Conservation (phyloP, 92 coral and sea anemone genomes). For the Phymanthus crucifer region DNA sequence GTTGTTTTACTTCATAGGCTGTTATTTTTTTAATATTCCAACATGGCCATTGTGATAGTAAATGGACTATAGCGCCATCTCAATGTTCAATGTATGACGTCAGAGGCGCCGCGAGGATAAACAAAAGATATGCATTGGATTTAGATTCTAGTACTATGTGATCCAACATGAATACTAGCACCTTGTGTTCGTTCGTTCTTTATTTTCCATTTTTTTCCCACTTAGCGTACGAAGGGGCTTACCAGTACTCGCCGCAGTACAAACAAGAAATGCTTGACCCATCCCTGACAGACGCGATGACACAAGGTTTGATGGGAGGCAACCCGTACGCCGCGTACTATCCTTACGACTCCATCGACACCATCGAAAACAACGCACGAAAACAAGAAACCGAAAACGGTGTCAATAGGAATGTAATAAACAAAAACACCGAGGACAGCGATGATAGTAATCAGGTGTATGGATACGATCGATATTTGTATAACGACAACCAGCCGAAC, state of each 20-base stretch:
- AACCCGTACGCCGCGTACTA: constrained; percentile 24
- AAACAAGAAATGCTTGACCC: constrained; percentile 47
- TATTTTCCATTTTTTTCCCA: too few relatives aligned
- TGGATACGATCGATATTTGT: constrained; percentile 74
- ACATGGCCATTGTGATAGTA: too few relatives aligned
- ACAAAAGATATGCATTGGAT: too few relatives aligned
- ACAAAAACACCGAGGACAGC: constrained; percentile 20
- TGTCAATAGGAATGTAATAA: constrained; percentile 24
- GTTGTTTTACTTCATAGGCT: too few relatives aligned
- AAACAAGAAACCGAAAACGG: neutral
- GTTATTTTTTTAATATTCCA: too few relatives aligned
- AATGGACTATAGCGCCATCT: too few relatives aligned
- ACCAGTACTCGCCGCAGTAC: constrained; percentile 11
- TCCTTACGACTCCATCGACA: constrained; percentile 28
- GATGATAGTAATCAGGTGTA: constrained; percentile 65
- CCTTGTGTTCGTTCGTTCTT: too few relatives aligned
- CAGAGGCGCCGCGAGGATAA: too few relatives aligned
- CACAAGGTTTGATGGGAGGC: constrained; percentile 30
- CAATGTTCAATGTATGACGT: too few relatives aligned
- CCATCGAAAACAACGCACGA: constrained; percentile 15
- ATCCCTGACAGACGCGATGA: constrained; percentile 33
- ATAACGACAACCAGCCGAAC: constrained; percentile 45
- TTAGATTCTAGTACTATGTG: neutral
- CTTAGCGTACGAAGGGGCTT: constrained; percentile 6
- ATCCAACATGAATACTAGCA: too few relatives aligned